phyloP scores from a whole-genome alignment of 1,140 invertebrate genomes.

The Drosophila pruinosa region DNA sequence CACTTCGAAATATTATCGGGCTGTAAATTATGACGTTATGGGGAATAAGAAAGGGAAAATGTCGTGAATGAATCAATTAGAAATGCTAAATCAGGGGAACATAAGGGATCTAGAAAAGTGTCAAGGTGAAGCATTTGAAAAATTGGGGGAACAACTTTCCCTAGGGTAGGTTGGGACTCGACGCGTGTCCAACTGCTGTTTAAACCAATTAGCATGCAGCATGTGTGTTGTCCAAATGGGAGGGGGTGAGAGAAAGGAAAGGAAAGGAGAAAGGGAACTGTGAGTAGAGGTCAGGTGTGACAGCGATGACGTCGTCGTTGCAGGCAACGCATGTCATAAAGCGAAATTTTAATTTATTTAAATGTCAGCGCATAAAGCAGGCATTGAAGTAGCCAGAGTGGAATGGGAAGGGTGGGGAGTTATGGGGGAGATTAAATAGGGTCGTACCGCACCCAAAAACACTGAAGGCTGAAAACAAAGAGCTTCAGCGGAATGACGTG shows the following conservation, averaged over 20 bases:
- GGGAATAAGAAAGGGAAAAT: background rate
- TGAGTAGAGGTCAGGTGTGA: conserved; percentile 52
- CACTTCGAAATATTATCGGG: background rate
- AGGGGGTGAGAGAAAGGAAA: background rate
- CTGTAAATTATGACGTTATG: background rate
- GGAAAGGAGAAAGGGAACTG: background rate
- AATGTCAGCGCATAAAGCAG: conserved; percentile 46
- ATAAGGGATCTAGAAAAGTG: conserved; percentile 44
- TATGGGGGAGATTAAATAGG: background rate
- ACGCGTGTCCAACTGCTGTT: conserved; percentile 40
- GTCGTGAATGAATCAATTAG: conserved; percentile 33
- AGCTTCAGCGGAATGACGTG: conserved; percentile 23
- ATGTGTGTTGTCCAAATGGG: conserved; percentile 14
- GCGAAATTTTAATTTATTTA: conserved; percentile 77
- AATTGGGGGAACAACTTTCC: background rate
- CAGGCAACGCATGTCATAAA: conserved; percentile 53
- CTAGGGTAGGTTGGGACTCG: background rate
- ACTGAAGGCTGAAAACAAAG: conserved; percentile 51
- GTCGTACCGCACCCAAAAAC: conserved; percentile 49
- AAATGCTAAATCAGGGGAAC: conserved; percentile 28
- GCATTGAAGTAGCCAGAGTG: background rate
- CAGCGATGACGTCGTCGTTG: conserved; percentile 67
- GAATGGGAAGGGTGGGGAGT: background rate
- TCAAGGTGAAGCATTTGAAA: conserved; percentile 66
- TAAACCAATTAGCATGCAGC: conserved; percentile 71